phyloP scores from a whole-genome alignment of 2,797 vertebrate species.

The Hybognathus amarus region DNA sequence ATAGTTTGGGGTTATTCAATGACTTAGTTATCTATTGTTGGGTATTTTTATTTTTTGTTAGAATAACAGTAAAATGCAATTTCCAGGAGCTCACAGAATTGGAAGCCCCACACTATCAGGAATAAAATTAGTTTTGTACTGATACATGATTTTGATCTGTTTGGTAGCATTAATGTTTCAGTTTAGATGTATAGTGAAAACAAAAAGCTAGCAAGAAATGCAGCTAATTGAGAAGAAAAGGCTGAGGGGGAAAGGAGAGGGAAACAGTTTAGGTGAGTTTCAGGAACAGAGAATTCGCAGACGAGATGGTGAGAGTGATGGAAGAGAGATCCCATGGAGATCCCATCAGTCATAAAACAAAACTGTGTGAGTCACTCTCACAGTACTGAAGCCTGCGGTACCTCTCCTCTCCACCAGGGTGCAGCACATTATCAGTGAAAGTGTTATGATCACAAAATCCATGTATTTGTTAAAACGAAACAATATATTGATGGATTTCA shows the following conservation, averaged over 20 bases:
- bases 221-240: constrained; percentile 15
- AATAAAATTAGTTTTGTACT: not conserved
- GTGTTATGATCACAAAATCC: not conserved
- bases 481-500: not conserved
- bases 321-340: constrained; percentile 41
- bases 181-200: not conserved
- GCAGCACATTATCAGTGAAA: constrained; percentile 49
- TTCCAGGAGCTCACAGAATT: not conserved
- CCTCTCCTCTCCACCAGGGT: constrained; percentile 39
- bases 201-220: constrained; percentile 6
- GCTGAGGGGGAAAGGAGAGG: constrained; percentile 23
- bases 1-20: not conserved
- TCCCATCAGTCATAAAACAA: constrained; percentile 32
- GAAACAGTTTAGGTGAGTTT: constrained; percentile 36
- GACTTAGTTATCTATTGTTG: not conserved
- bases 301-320: constrained; percentile 67
- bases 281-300: constrained; percentile 54
- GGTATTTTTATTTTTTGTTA: not conserved
- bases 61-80: not conserved
- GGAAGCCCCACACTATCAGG: not conserved
- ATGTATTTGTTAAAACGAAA: not conserved
- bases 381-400: not conserved
- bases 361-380: not conserved
- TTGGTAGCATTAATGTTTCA: not conserved
- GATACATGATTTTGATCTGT: not conserved